A percentile compares a stretch with the other conserved stretches of the same genome.
These are phyloP conservation scores for Labeo calbasu DNA, from an alignment of 2,797 vertebrate genomes.

Conservation along the genomic window DNA sequence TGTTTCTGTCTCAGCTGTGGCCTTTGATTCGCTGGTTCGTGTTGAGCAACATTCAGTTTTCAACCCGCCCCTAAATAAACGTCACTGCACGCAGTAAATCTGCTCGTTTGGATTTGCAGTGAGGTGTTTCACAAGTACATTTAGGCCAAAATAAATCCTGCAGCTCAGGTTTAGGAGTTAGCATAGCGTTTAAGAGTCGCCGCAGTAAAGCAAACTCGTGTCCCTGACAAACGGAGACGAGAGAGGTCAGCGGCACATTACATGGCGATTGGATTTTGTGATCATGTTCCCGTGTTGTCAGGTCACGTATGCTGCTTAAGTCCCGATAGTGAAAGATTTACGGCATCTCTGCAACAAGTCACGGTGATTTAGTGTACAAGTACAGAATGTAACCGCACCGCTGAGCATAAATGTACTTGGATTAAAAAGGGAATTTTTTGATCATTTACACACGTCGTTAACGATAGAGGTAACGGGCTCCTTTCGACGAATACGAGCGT, in stretches of 20 bases:
- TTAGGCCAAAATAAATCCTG: conserved; percentile 66
- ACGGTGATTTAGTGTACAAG: neutral
- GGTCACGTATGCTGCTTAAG: conserved; percentile 68
- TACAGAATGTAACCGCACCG: neutral
- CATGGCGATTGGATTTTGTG: conserved; percentile 53
- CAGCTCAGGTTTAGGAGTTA: conserved; percentile 57
- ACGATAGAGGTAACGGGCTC: neutral
- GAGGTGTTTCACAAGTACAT: conserved; percentile 61
- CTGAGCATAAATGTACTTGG: neutral
- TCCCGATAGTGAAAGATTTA: conserved; percentile 35
- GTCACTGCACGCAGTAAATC: conserved; percentile 66
- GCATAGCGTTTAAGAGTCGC: conserved; percentile 53
- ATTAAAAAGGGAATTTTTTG: neutral
- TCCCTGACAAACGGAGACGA: conserved; percentile 27
- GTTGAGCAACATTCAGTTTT: conserved; percentile 13
- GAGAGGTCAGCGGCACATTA: conserved; percentile 41
- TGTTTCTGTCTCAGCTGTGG: neutral
- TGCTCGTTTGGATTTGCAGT: conserved; percentile 69
- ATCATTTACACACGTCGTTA: neutral
- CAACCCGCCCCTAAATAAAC: conserved; percentile 60
- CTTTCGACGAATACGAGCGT: neutral
- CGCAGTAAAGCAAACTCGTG: conserved; percentile 16
- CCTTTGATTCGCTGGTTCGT: neutral
- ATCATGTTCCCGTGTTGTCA: conserved; percentile 68
- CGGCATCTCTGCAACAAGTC: neutral